Percentiles rank a stretch among this genome's conserved stretches.
phyloP scores from a whole-genome alignment of 2,888 invertebrate genomes.

The Acanthosepion lycidas region DNA sequence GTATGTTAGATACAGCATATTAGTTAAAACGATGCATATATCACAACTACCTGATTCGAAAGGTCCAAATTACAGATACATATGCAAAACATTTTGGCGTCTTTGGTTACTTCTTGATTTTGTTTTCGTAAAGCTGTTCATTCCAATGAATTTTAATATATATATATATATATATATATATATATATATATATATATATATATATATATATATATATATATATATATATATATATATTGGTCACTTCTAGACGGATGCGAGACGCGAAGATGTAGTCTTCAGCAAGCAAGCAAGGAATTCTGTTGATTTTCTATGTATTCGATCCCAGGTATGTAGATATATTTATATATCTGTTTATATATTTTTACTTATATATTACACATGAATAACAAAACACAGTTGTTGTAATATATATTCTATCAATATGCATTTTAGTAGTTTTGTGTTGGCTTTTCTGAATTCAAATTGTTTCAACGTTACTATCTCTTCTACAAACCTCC shows the following conservation, averaged over 20 bases:
- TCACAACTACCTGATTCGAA: not conserved
- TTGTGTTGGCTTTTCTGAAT: no score
- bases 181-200: conserved; percentile 12
- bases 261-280: not conserved
- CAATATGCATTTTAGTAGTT: no score
- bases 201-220: not conserved
- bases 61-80: not conserved
- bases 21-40: not conserved
- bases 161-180: not conserved
- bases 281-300: not conserved
- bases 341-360: not conserved
- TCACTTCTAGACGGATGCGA: not conserved
- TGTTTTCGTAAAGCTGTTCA: not conserved
- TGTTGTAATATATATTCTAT: no score
- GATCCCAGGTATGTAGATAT: not conserved
- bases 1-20: no score
- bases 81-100: not conserved
- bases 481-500: no score
- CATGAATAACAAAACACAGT: no score
- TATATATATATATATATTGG: no score
- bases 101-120: not conserved
- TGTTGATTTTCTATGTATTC: not conserved
- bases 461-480: no score
- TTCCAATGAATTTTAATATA: not conserved
- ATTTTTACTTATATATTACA: not conserved